Evolutionary conservation across 2,888 invertebrate genomes (phyloP).

Genomic region (Embidobia sp.): DNA sequence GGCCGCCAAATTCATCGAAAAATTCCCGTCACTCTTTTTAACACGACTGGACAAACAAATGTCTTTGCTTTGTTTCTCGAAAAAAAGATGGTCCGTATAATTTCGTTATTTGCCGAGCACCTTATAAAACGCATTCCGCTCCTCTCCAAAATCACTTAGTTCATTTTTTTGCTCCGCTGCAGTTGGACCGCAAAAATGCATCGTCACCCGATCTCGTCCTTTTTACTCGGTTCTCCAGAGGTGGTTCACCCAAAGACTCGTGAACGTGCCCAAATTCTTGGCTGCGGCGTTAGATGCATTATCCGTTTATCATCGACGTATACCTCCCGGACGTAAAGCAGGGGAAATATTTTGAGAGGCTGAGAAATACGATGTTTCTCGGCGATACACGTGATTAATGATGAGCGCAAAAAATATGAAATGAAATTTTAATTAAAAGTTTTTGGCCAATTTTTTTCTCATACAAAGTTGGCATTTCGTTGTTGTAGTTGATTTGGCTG

Average conservation of each 20-base stretch:
- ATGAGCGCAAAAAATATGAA: background rate
- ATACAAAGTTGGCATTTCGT: too few species aligned
- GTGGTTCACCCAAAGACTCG: slow-evolving; percentile 50
- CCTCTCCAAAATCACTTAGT: slow-evolving; percentile 25
- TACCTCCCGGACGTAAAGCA: slow-evolving; percentile 64
- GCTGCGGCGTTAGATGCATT: slow-evolving; percentile 74
- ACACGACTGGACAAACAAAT: background rate
- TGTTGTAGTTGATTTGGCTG: too few species aligned
- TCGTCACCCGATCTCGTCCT: slow-evolving; percentile 28
- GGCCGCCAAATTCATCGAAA: background rate
- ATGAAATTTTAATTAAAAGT: background rate
- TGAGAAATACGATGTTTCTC: slow-evolving; percentile 27
- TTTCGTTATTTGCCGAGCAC: slow-evolving; percentile 38
- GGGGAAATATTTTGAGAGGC: slow-evolving; percentile 42
- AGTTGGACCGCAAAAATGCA: slow-evolving; percentile 44
- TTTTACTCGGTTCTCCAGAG: slow-evolving; percentile 17
- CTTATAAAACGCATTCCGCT: slow-evolving; percentile 37
- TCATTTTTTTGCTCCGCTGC: slow-evolving; percentile 18
- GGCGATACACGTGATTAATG: slow-evolving; percentile 31
- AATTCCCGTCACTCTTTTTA: background rate
- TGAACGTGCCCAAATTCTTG: slow-evolving; percentile 47
- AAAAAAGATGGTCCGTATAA: slow-evolving; percentile 29
- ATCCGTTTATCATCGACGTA: slow-evolving; percentile 76
- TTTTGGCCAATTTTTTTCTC: background rate
- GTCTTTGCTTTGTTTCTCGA: slow-evolving; percentile 1